Conservation (phyloP, 1,140 invertebrate genomes). For the Adoxophyes honmai region DNA sequence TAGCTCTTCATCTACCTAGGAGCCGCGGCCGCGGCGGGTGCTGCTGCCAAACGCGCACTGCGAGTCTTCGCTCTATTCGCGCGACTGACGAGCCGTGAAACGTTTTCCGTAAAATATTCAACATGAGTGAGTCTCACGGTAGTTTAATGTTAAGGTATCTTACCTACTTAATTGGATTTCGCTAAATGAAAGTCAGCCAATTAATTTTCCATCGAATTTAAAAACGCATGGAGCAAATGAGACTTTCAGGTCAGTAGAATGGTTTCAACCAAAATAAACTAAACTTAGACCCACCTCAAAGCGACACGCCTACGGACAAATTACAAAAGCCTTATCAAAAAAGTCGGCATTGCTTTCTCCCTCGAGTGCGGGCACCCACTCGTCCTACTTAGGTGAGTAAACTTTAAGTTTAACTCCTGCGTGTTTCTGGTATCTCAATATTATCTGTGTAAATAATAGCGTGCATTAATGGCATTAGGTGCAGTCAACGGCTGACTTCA, state of each 20-base stretch:
- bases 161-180: too few relatives aligned
- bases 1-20: too few relatives aligned
- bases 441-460: conserved; percentile 13
- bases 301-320: neutral
- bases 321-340: conserved; percentile 6
- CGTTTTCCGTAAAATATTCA: too few relatives aligned
- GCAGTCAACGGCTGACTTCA: too few relatives aligned
- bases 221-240: neutral
- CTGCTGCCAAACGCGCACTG: too few relatives aligned
- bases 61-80: too few relatives aligned
- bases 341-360: conserved; percentile 7
- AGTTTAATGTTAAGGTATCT: too few relatives aligned
- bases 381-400: neutral
- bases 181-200: too few relatives aligned
- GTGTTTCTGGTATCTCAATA: conserved; percentile 2
- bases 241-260: neutral
- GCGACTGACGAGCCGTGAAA: too few relatives aligned
- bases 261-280: conserved; percentile 1
- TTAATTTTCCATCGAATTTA: too few relatives aligned
- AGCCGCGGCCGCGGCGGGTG: too few relatives aligned
- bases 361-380: neutral
- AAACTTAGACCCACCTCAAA: neutral
- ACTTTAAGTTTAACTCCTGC: neutral
- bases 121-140: too few relatives aligned
- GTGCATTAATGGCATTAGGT: neutral